A percentile compares a stretch with the other conserved stretches of the same genome.
These are phyloP conservation scores for Styela plicata DNA, from an alignment of 23 tunicate genomes.

Conservation along the genomic window DNA sequence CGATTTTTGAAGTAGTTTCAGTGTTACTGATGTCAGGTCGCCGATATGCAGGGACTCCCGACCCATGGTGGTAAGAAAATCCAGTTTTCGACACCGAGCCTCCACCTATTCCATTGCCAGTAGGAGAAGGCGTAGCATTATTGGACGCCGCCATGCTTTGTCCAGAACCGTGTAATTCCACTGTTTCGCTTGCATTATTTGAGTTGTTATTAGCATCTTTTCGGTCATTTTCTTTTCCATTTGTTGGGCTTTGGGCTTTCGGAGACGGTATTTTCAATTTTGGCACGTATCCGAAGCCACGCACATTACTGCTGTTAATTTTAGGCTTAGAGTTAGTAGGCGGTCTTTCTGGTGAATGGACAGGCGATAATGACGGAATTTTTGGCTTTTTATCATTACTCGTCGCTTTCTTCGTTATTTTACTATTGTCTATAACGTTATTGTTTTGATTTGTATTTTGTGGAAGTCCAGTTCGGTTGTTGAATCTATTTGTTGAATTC, in stretches of 20 bases:
- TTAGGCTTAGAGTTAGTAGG: not conserved
- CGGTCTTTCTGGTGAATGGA: not conserved
- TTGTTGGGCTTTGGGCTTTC: not conserved
- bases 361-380: not conserved
- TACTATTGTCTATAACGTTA: not conserved
- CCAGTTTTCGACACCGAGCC: slow-evolving; percentile 66
- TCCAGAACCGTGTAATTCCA: not conserved
- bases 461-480: slow-evolving; percentile 24
- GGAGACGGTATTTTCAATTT: not conserved
- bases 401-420: not conserved
- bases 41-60: slow-evolving; percentile 3
- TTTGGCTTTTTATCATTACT: not conserved
- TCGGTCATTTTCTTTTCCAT: slow-evolving; percentile 8
- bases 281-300: not conserved
- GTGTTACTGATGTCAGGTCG: not conserved
- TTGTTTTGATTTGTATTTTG: slow-evolving; percentile 15
- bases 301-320: not conserved
- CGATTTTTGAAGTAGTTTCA: not conserved
- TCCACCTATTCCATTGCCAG: slow-evolving; percentile 58
- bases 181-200: not conserved
- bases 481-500: not conserved
- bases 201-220: not conserved
- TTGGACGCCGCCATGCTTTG: not conserved
- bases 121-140: not conserved
- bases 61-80: slow-evolving; percentile 43